Evolutionary conservation across 2,113 vertebrate species (phyloP).

Genomic region (Sialia sialis): DNA sequence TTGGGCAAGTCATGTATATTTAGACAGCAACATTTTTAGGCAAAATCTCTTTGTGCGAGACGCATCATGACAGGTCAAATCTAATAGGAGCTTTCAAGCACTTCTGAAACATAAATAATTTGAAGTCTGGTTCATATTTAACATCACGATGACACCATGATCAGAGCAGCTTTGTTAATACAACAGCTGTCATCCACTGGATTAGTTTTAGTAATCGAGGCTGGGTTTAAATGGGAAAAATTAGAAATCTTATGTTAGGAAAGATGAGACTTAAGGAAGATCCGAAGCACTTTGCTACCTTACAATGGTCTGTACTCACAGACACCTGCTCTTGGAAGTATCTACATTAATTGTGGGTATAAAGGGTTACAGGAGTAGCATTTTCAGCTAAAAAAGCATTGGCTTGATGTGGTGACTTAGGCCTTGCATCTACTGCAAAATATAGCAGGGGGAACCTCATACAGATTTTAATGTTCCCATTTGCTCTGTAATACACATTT

Average conservation of each 20-base stretch:
- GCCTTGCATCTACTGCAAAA: not conserved
- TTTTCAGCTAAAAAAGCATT: not conserved
- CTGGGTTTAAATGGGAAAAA: not conserved
- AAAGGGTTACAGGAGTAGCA: not conserved
- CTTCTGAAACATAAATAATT: constrained; percentile 7
- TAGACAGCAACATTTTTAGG: not conserved
- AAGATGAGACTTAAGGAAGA: not conserved
- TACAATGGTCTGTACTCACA: not conserved
- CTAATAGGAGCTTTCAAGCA: not conserved
- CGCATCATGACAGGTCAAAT: not conserved
- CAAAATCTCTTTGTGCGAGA: not conserved
- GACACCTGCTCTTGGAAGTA: not conserved
- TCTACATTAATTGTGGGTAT: not conserved
- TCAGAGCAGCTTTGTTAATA: not conserved
- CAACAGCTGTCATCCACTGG: not conserved
- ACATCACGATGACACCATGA: not conserved
- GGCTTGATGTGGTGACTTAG: not conserved
- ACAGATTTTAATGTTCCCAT: not conserved
- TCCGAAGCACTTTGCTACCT: not conserved
- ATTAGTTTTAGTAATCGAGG: not conserved
- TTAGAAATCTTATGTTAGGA: not conserved
- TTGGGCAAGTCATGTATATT: not conserved
- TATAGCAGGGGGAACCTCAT: not conserved
- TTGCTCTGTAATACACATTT: constrained; percentile 38
- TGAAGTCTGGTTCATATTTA: not conserved